Conservation (phyloP, 64 coral and sea anemone species). For the Montipora cactus region DNA sequence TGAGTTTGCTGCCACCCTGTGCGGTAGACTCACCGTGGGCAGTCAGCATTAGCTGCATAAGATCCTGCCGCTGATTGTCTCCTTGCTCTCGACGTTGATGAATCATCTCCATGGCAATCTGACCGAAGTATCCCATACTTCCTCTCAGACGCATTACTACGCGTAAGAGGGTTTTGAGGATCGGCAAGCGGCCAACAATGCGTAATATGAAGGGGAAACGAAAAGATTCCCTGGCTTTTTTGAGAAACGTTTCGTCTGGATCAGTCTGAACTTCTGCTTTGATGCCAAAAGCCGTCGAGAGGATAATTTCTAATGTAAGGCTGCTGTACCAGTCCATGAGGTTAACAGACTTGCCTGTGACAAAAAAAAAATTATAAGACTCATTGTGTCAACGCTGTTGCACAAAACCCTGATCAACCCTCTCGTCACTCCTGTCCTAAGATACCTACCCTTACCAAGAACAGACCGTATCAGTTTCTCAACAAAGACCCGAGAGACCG, state of each 20-base stretch:
- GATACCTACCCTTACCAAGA: no score
- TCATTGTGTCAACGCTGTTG: no score
- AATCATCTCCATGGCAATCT: conserved; percentile 5
- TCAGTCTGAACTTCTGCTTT: conserved; percentile 44
- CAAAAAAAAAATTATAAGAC: neutral
- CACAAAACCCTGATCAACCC: no score
- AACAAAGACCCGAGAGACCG: no score
- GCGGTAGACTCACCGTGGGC: neutral
- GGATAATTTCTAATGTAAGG: conserved; percentile 63
- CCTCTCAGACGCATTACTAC: neutral
- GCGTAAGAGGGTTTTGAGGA: neutral
- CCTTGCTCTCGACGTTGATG: neutral
- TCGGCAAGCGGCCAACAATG: neutral
- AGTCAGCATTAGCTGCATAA: conserved; percentile 57
- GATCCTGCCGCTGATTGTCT: neutral
- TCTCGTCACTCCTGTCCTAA: no score
- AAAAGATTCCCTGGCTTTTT: conserved; percentile 30
- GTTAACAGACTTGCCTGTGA: conserved; percentile 57
- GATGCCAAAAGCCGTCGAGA: conserved; percentile 77
- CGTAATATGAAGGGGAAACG: neutral
- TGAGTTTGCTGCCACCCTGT: conserved; percentile 31
- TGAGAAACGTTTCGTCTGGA: conserved; percentile 25
- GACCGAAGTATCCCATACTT: neutral
- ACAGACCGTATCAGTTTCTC: no score
- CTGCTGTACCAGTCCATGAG: conserved; percentile 50